Evolutionary conservation across 2,113 vertebrate species (phyloP), one percentile per base, ranked within the genome.

Genomic region (Callopanchax toddi): DNA sequence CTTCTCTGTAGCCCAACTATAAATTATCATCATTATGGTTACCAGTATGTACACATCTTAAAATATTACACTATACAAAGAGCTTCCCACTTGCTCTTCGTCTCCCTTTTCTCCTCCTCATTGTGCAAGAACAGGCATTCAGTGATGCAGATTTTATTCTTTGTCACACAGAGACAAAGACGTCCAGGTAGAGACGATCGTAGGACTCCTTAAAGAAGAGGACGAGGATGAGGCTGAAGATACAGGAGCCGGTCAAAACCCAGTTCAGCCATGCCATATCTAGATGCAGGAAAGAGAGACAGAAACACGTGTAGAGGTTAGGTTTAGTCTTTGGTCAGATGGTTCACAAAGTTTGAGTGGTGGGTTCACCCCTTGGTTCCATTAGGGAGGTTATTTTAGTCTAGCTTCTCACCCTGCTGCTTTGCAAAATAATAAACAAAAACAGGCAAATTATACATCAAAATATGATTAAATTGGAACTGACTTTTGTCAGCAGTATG

Each of bases 221-320:
- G 83, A 99, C 93, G 84, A 97, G 93, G 67, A 96, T 86, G 34
- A 99, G 95, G 87, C 97, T 96, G 90, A 98, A 95, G 88, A 98
- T 78, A 69, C 96, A 97, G 0, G 97, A 98, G 44, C 96, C 95
- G 0, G 96, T 96, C 54, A 99, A 91, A 89, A 96, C 98, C 97
- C 97, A 99, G 92, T 99, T 99, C 83, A 99, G 91, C 97, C 97
- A 99, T 21, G 95, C 96, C 69, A 98, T 75, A 13, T 99, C 97
- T 99, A 93, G 0, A 92, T 82, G 72, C 70, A 29, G 9, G 23
- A 8, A 23, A 68, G 22, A 11, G n/a, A 40, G 11, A 51, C 5
- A 6, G 7, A 22, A 4, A 68, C 5, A 22, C 7, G 22, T 1
- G 34, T 3, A 1, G 22, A 46, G 16, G 53, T 81, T 55, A 60